Percentiles rank a stretch among this genome's conserved stretches.
These are phyloP conservation scores for Drosophila kanapiae DNA, from an alignment of 1,140 invertebrate genomes.

Conservation along the genomic window DNA sequence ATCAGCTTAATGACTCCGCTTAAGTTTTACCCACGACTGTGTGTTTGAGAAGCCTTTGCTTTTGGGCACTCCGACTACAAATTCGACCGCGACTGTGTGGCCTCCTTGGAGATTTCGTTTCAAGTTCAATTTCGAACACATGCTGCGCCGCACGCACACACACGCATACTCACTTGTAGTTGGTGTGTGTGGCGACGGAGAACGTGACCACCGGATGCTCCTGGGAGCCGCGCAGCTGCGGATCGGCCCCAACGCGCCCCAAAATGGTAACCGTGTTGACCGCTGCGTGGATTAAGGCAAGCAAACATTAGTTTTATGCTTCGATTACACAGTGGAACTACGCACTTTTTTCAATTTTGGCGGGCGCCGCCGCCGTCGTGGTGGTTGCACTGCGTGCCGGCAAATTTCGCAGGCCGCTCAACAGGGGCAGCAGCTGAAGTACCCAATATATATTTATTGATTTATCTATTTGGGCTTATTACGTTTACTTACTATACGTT, in stretches of 20 bases:
- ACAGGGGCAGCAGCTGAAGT: constrained; percentile 47
- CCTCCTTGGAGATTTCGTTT: constrained; percentile 23
- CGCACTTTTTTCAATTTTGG: constrained; percentile 83
- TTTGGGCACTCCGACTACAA: not conserved
- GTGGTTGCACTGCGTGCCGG: constrained; percentile 56
- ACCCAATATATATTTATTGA: not conserved
- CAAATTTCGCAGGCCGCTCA: constrained; percentile 49
- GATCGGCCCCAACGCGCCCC: constrained; percentile 94
- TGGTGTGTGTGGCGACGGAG: constrained; percentile 95
- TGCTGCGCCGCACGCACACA: constrained; percentile 13
- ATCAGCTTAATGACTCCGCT: not conserved
- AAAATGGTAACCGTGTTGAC: constrained; percentile 94
- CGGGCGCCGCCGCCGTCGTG: constrained; percentile 62
- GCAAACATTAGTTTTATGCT: not conserved
- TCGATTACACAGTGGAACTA: constrained; percentile 13
- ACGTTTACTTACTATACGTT: constrained; percentile 51
- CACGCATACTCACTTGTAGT: constrained; percentile 87
- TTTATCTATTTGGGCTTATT: no score
- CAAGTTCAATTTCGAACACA: constrained; percentile 28
- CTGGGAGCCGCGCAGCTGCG: constrained; percentile 92
- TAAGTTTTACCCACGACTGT: not conserved
- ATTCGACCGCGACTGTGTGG: not conserved
- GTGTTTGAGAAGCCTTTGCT: no score
- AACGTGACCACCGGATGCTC: constrained; percentile 95
- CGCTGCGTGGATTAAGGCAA: constrained; percentile 87